phyloP scores from a whole-genome alignment of 2,113 vertebrate genomes.

The Bufo gargarizans region DNA sequence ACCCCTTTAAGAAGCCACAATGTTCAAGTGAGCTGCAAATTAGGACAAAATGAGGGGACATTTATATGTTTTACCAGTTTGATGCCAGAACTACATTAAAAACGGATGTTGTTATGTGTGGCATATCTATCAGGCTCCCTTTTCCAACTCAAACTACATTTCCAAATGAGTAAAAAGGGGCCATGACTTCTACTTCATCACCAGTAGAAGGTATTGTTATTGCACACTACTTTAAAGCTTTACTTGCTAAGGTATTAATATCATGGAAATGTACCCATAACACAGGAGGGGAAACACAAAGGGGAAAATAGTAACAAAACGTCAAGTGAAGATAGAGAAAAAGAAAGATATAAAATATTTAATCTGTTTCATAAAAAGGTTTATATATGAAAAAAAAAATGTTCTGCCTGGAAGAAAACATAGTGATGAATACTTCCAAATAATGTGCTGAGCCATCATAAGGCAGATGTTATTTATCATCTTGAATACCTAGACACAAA shows the following conservation, averaged over 20 bases:
- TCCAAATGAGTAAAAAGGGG: not conserved
- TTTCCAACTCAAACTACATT: not conserved
- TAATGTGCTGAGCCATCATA: slow-evolving; percentile 71
- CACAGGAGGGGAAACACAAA: slow-evolving; percentile 6
- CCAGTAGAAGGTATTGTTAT: not conserved
- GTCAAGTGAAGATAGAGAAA: not conserved
- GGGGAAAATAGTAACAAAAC: not conserved
- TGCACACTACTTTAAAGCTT: not conserved
- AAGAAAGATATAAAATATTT: slow-evolving; percentile 41
- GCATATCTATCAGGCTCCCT: not conserved
- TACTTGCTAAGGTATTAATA: not conserved
- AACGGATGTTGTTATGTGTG: not conserved
- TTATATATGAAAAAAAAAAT: slow-evolving; percentile 63
- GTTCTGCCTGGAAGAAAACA: slow-evolving; percentile 65
- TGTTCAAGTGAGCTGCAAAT: too few relatives aligned
- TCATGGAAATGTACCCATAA: not conserved
- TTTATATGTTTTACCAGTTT: too few relatives aligned
- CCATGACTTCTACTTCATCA: not conserved
- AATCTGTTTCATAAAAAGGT: slow-evolving; percentile 60
- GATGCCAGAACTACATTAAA: not conserved
- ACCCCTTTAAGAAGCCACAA: too few relatives aligned
- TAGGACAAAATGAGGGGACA: too few relatives aligned
- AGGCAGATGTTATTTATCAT: slow-evolving; percentile 68
- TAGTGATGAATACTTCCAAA: slow-evolving; percentile 69
- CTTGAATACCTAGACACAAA: slow-evolving; percentile 62